Percentiles rank a stretch among this genome's conserved stretches.
These are phyloP conservation scores for Drosophila setosimentum DNA, from an alignment of 2,888 invertebrate genomes.

Conservation along the genomic window DNA sequence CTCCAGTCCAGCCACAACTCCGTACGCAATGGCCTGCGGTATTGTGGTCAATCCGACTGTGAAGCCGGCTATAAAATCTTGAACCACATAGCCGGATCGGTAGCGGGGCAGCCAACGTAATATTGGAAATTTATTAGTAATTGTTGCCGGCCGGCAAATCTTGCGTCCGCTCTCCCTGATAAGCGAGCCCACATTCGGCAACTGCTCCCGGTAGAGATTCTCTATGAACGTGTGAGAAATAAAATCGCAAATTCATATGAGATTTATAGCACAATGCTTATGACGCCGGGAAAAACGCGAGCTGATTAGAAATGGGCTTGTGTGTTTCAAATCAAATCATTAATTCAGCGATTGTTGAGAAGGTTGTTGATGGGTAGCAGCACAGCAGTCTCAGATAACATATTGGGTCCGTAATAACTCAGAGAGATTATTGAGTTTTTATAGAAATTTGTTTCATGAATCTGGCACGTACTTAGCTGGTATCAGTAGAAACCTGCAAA, in stretches of 20 bases:
- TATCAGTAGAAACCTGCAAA: constrained; percentile 9
- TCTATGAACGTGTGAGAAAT: constrained; percentile 45
- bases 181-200: constrained; percentile 75
- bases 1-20: constrained; percentile 90
- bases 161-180: constrained; percentile 76
- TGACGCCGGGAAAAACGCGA: not conserved
- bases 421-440: constrained; percentile 39
- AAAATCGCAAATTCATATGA: constrained; percentile 6
- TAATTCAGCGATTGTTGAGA: constrained; percentile 31
- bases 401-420: constrained; percentile 17
- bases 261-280: constrained; percentile 2
- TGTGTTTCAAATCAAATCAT: constrained; percentile 21
- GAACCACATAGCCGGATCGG: constrained; percentile 88
- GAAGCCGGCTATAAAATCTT: constrained; percentile 93
- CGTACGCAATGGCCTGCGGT: constrained; percentile 94
- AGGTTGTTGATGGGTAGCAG: constrained; percentile 28
- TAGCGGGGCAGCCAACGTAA: constrained; percentile 92
- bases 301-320: constrained; percentile 17
- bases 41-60: constrained; percentile 94
- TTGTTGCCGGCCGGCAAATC: constrained; percentile 86
- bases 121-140: constrained; percentile 89
- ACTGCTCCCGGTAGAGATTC: constrained; percentile 80
- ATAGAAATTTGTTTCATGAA: not conserved
- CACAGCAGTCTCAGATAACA: constrained; percentile 17
- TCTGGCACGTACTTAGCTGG: constrained; percentile 22